A percentile compares a stretch with the other conserved stretches of the same genome.
phyloP scores from a whole-genome alignment of 2,888 invertebrate genomes.

The Dastarcus helophoroides region DNA sequence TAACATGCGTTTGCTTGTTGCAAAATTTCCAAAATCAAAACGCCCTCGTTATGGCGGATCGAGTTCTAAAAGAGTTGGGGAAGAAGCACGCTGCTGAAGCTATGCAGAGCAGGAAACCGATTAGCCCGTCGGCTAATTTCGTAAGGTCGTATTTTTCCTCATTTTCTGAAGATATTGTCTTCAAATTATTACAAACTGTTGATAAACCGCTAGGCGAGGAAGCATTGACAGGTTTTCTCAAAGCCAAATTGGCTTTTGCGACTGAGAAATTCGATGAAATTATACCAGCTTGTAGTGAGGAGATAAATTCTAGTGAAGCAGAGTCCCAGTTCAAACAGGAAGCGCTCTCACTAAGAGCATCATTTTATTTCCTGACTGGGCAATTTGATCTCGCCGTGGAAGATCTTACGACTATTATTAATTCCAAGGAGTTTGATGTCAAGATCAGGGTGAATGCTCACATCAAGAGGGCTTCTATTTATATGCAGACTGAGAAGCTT shows the following conservation, averaged over 20 bases:
- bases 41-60: slow-evolving; percentile 74
- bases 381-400: slow-evolving; percentile 58
- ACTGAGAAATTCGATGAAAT: slow-evolving; percentile 65
- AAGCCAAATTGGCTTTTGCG: slow-evolving; percentile 59
- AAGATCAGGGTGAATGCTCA: slow-evolving; percentile 72
- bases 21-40: slow-evolving; percentile 78
- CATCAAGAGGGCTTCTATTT: slow-evolving; percentile 76
- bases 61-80: slow-evolving; percentile 75
- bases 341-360: slow-evolving; percentile 70
- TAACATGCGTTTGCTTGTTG: slow-evolving; percentile 84
- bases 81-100: slow-evolving; percentile 64
- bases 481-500: slow-evolving; percentile 66
- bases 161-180: slow-evolving; percentile 77
- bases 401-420: slow-evolving; percentile 62
- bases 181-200: slow-evolving; percentile 40
- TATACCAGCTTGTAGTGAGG: slow-evolving; percentile 68
- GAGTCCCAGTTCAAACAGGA: slow-evolving; percentile 54
- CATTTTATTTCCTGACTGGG: slow-evolving; percentile 70
- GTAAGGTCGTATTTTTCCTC: slow-evolving; percentile 80
- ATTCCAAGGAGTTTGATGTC: slow-evolving; percentile 47
- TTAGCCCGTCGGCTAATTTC: slow-evolving; percentile 77
- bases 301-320: slow-evolving; percentile 51
- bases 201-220: slow-evolving; percentile 26
- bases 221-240: slow-evolving; percentile 45
- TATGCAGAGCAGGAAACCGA: slow-evolving; percentile 52